Conservation (phyloP, 1,140 invertebrate genomes). For the Meloidogyne hapla region DNA sequence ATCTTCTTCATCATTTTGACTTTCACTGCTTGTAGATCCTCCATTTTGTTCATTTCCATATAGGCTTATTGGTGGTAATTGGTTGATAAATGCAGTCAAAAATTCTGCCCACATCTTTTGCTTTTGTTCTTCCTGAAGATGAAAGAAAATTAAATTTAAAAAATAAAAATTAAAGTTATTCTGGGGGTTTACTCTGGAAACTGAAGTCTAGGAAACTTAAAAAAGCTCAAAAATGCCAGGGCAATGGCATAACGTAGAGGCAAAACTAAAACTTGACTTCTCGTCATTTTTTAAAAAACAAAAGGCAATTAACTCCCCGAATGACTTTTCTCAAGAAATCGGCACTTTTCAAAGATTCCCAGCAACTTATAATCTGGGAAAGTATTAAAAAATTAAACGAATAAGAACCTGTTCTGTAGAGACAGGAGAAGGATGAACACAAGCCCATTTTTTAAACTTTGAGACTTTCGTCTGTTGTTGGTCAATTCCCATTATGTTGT, state of each 20-base stretch:
- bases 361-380: neutral
- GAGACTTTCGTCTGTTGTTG: neutral
- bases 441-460: neutral
- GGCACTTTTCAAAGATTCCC: neutral
- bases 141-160: neutral
- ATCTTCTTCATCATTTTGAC: neutral
- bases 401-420: neutral
- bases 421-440: neutral
- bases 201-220: no score
- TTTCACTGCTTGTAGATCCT: neutral
- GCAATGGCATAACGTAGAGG: no score
- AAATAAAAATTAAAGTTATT: no score
- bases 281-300: no score
- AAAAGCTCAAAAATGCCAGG: no score
- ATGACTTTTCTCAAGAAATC: neutral
- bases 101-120: neutral
- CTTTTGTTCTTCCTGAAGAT: neutral
- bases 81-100: neutral
- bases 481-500: neutral
- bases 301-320: no score
- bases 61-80: neutral
- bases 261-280: no score
- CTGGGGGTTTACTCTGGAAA: no score
- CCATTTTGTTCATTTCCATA: neutral
- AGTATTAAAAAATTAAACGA: neutral